Percentiles rank a stretch among this genome's conserved stretches.
Evolutionary conservation across 2,113 vertebrate genomes (phyloP).

Genomic region (Bagarius yarrelli): DNA sequence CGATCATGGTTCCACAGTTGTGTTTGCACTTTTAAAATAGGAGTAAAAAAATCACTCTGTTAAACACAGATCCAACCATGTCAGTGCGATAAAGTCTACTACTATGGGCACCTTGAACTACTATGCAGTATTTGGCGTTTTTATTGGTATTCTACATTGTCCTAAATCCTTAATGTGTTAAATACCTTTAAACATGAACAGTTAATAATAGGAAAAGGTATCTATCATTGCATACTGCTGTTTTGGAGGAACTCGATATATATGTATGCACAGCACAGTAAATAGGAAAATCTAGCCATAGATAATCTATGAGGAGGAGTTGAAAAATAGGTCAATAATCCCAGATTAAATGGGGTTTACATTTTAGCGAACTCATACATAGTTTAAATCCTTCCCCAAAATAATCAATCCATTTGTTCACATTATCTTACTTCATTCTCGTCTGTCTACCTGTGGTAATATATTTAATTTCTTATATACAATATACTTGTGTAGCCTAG

Average conservation of each 20-base stretch:
- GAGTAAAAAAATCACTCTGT: constrained; percentile 61
- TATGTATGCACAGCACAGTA: background rate
- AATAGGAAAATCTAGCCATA: constrained; percentile 14
- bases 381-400: constrained; percentile 11
- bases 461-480: constrained; percentile 35
- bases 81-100: constrained; percentile 48
- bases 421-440: constrained; percentile 1
- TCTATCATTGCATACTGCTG: constrained; percentile 21
- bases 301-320: constrained; percentile 11
- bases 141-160: constrained; percentile 38
- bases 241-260: background rate
- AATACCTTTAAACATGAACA: constrained; percentile 59
- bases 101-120: constrained; percentile 56
- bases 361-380: constrained; percentile 34
- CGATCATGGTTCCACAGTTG: constrained; percentile 60
- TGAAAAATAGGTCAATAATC: constrained; percentile 33
- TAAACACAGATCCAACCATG: constrained; percentile 51
- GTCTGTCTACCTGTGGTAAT: constrained; percentile 17
- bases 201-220: constrained; percentile 14
- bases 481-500: constrained; percentile 24
- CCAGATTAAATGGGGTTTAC: constrained; percentile 31
- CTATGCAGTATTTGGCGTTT: constrained; percentile 58
- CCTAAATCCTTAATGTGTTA: constrained; percentile 58
- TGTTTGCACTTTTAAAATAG: constrained; percentile 73
- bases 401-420: constrained; percentile 5